A percentile compares a stretch with the other conserved stretches of the same genome.
phyloP scores from a whole-genome alignment of 2,888 invertebrate genomes.

The Stegophylla sp. region DNA sequence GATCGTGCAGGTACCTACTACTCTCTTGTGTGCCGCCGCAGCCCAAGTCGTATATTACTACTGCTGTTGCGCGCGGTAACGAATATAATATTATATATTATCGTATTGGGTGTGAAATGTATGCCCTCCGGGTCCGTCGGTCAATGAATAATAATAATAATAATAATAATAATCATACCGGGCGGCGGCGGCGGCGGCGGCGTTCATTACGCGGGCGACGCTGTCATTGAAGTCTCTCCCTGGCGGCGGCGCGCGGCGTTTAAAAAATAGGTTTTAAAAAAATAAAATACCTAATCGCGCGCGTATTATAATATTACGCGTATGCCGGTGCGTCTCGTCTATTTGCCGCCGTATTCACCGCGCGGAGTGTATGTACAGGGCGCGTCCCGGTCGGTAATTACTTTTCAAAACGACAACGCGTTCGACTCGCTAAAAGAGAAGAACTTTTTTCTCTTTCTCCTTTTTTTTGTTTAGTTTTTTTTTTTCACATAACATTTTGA shows the following conservation, averaged over 20 bases:
- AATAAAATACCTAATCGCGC: neutral
- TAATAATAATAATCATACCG: neutral
- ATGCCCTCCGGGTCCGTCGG: slow-evolving; percentile 6
- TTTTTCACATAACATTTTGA: too few relatives aligned
- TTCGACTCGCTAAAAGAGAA: too few relatives aligned
- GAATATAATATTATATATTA: too few relatives aligned
- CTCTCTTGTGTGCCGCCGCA: neutral
- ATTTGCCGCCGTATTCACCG: neutral
- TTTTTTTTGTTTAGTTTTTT: too few relatives aligned
- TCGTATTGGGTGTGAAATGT: slow-evolving; percentile 27
- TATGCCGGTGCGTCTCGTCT: neutral
- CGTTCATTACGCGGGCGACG: slow-evolving; percentile 31
- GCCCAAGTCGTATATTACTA: neutral
- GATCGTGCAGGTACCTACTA: neutral
- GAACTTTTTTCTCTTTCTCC: too few relatives aligned
- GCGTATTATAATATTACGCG: neutral
- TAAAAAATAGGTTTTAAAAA: neutral
- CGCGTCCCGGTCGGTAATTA: too few relatives aligned
- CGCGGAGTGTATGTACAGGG: neutral
- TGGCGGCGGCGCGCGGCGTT: neutral
- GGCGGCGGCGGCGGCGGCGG: neutral
- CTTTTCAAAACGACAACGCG: too few relatives aligned
- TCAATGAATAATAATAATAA: slow-evolving; percentile 22
- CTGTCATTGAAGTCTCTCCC: slow-evolving; percentile 11
- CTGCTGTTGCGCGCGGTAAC: neutral